Conservation (phyloP, 2,888 invertebrate genomes). For the Augiades crinisus region DNA sequence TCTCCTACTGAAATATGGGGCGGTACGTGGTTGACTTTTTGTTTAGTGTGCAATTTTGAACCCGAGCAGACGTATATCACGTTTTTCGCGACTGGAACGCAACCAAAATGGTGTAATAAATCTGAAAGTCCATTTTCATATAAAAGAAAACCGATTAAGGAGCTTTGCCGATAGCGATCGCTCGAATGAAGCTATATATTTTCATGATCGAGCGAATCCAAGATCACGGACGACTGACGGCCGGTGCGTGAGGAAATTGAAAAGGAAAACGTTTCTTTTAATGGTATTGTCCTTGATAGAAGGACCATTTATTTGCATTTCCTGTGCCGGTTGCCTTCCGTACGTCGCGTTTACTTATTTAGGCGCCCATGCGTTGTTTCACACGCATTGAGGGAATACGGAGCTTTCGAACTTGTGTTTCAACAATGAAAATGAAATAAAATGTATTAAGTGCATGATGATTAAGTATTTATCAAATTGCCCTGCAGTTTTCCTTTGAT, state of each 20-base stretch:
- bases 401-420: neutral
- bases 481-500: no score
- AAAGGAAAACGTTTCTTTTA: constrained; percentile 67
- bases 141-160: constrained; percentile 81
- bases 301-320: constrained; percentile 50
- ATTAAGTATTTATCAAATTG: no score
- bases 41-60: constrained; percentile 71
- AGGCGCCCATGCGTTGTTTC: neutral
- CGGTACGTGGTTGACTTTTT: constrained; percentile 65
- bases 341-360: neutral
- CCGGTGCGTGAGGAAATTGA: constrained; percentile 75
- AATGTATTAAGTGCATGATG: neutral
- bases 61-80: constrained; percentile 64
- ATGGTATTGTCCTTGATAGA: constrained; percentile 57
- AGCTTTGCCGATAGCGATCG: constrained; percentile 77
- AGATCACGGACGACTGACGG: constrained; percentile 74
- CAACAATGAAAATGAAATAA: neutral
- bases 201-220: constrained; percentile 77
- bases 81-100: constrained; percentile 63
- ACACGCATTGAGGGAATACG: neutral
- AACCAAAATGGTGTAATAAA: constrained; percentile 76
- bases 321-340: constrained; percentile 27
- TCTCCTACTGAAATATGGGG: constrained; percentile 63
- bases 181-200: constrained; percentile 79
- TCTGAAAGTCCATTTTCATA: constrained; percentile 79